A percentile compares a stretch with the other conserved stretches of the same genome.
phyloP scores from a whole-genome alignment of 92 coral and sea anemone genomes.

The Paramuricea clavata region DNA sequence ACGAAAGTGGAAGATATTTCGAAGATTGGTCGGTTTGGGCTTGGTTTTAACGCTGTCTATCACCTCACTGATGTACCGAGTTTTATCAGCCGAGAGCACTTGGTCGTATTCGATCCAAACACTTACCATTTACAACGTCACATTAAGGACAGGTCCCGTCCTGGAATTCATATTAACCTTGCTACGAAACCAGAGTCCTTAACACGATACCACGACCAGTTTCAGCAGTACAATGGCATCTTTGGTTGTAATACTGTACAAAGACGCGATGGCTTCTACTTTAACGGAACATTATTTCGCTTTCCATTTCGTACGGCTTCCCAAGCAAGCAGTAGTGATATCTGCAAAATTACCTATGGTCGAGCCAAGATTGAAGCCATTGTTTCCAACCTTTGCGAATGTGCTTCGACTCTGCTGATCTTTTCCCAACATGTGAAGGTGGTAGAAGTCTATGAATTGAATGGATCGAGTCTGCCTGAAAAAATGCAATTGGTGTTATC shows the following conservation, averaged over 20 bases:
- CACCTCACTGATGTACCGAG: constrained; percentile 73
- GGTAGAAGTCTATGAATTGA: constrained; percentile 60
- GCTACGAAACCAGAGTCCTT: constrained; percentile 43
- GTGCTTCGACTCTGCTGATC: constrained; percentile 68
- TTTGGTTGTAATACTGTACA: constrained; percentile 74
- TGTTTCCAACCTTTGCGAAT: constrained; percentile 52
- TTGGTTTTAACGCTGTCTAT: constrained; percentile 72
- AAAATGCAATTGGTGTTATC: constrained; percentile 70
- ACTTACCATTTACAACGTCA: constrained; percentile 66
- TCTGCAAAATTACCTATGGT: constrained; percentile 62
- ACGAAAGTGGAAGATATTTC: constrained; percentile 66
- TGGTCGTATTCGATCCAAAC: constrained; percentile 81
- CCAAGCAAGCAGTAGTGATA: constrained; percentile 64
- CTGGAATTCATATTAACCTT: constrained; percentile 80
- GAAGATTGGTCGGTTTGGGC: constrained; percentile 76
- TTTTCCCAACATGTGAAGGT: constrained; percentile 71
- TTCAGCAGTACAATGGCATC: constrained; percentile 78
- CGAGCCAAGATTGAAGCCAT: constrained; percentile 49
- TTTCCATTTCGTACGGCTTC: constrained; percentile 73
- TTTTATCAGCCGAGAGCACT: constrained; percentile 66
- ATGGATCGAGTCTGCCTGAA: constrained; percentile 48
- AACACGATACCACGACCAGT: constrained; percentile 63
- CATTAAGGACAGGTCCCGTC: constrained; percentile 67
- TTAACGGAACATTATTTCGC: constrained; percentile 80
- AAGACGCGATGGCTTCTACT: constrained; percentile 48